Evolutionary conservation across 2,888 invertebrate genomes (phyloP).

Genomic region (Caenorhabditis sp.): DNA sequence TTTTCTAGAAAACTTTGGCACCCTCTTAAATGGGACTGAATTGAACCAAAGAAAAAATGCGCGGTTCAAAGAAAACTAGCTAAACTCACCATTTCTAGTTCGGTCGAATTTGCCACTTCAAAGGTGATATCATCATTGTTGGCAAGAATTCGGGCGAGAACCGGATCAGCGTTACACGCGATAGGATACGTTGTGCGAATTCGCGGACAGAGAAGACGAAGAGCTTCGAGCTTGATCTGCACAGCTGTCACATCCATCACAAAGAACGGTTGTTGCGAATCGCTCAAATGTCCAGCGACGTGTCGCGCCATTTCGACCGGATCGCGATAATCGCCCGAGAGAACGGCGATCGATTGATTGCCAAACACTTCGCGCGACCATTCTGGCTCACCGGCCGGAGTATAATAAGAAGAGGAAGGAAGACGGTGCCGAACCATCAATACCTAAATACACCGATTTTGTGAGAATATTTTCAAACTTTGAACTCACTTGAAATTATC

Average conservation of each 20-base stretch:
- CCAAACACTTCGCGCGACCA: conserved; percentile 44
- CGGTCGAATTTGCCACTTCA: conserved; percentile 76
- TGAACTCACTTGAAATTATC: background rate
- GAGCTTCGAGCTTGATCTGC: conserved; percentile 72
- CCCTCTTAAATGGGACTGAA: no score
- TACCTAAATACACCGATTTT: conserved; percentile 9
- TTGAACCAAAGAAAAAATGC: no score
- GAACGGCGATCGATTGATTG: conserved; percentile 47
- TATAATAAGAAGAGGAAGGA: conserved; percentile 49
- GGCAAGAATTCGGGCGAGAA: conserved; percentile 75
- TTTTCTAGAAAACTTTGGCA: no score
- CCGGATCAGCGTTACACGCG: conserved; percentile 90
- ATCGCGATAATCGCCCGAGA: conserved; percentile 30
- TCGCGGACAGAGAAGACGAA: conserved; percentile 79
- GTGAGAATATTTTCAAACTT: background rate
- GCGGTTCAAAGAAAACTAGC: background rate
- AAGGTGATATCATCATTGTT: conserved; percentile 82
- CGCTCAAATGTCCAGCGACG: conserved; percentile 39
- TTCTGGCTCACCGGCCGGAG: conserved; percentile 40
- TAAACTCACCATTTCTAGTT: conserved; percentile 24
- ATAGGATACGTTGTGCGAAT: conserved; percentile 77
- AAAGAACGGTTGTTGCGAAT: conserved; percentile 59
- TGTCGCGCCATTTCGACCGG: conserved; percentile 49
- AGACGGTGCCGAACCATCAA: conserved; percentile 50
- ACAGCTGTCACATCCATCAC: conserved; percentile 66